Conservation (phyloP, 35 echinoderm and acorn worm species). For the Heliocidaris tuberculata region DNA sequence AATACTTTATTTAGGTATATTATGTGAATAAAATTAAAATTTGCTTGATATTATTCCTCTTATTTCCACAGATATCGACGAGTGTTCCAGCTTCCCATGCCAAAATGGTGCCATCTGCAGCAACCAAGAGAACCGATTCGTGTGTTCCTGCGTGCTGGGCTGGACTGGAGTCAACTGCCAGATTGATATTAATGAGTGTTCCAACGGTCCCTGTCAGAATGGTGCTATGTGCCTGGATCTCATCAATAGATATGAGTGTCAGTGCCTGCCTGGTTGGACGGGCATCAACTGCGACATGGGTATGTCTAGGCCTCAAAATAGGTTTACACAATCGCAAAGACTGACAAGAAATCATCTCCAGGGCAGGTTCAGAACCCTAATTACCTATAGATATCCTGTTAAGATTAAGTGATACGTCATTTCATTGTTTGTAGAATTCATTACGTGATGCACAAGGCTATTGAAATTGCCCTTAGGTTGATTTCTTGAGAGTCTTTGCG, state of each 20-base stretch:
- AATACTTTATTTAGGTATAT: no score
- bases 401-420: no score
- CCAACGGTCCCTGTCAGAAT: slow-evolving; percentile 63
- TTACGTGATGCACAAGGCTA: no score
- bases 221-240: slow-evolving; percentile 53
- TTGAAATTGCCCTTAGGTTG: no score
- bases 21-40: no score
- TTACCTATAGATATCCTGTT: no score
- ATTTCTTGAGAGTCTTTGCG: no score
- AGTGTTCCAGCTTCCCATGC: slow-evolving; percentile 61
- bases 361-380: no score
- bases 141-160: slow-evolving; percentile 49
- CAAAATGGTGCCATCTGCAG: slow-evolving; percentile 55
- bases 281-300: slow-evolving; percentile 55
- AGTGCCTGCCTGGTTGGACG: slow-evolving; percentile 52
- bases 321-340: no score
- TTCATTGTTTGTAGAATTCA: no score
- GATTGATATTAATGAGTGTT: slow-evolving; percentile 66
- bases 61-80: slow-evolving; percentile 59
- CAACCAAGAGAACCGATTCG: slow-evolving; percentile 49
- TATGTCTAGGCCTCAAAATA: background rate
- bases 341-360: no score
- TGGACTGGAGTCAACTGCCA: slow-evolving; percentile 38
- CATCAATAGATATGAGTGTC: slow-evolving; percentile 52
- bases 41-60: background rate